Percentiles rank a stretch among this genome's conserved stretches.
phyloP scores from a whole-genome alignment of 2,888 invertebrate species.

The Agriopis marginaria region DNA sequence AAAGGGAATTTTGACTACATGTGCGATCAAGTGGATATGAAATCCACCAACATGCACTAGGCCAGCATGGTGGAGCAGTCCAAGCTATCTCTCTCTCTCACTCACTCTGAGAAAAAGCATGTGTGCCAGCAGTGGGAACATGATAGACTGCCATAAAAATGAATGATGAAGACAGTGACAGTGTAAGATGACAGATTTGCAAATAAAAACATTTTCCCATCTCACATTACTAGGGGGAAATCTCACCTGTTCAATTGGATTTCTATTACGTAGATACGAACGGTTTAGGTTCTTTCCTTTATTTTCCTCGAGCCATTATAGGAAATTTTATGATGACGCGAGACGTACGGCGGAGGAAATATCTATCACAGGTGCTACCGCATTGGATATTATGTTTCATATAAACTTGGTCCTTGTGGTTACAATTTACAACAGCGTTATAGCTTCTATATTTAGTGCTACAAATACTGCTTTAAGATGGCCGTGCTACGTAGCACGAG shows the following conservation, averaged over 20 bases:
- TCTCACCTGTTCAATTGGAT: constrained; percentile 25
- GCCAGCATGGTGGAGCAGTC: no score
- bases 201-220: neutral
- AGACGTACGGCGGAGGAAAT: constrained; percentile 37
- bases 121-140: no score
- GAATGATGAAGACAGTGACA: no score
- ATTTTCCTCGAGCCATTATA: constrained; percentile 36
- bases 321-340: constrained; percentile 40
- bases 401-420: constrained; percentile 27
- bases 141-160: no score
- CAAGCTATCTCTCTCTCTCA: no score
- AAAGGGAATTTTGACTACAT: no score
- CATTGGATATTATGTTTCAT: constrained; percentile 40
- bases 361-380: constrained; percentile 44
- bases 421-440: constrained; percentile 12
- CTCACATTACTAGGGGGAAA: constrained; percentile 5
- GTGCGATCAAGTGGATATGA: no score
- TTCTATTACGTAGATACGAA: constrained; percentile 28
- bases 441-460: neutral
- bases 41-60: no score
- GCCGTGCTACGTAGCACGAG: no score
- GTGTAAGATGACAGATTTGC: no score
- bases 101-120: no score
- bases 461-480: neutral
- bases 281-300: constrained; percentile 33